These are phyloP conservation scores for Diarsia brunnea DNA, from an alignment of 2,888 invertebrate species.

Conservation along the genomic window DNA sequence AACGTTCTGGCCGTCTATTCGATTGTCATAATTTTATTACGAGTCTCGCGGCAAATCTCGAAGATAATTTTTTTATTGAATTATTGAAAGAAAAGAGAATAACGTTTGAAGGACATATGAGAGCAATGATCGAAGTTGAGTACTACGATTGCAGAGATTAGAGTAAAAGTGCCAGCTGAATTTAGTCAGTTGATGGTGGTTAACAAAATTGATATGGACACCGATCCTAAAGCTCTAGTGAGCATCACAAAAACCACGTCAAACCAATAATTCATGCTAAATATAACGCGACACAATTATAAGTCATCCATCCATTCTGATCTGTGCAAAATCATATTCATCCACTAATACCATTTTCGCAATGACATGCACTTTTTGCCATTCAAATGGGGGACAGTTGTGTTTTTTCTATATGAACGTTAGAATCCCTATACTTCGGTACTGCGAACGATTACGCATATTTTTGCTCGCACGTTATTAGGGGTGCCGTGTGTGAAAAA, in stretches of 20 bases:
- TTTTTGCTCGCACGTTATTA: conserved; percentile 89
- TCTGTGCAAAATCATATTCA: conserved; percentile 89
- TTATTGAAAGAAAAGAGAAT: conserved; percentile 45
- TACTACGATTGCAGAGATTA: background rate
- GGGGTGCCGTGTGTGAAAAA: conserved; percentile 90
- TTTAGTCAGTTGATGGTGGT: conserved; percentile 31
- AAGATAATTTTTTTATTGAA: conserved; percentile 72
- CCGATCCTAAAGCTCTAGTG: conserved; percentile 46
- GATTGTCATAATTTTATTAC: conserved; percentile 86
- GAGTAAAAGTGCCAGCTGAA: conserved; percentile 10
- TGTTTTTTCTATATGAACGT: conserved; percentile 83
- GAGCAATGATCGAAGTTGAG: background rate
- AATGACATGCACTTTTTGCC: conserved; percentile 90
- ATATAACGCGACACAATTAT: conserved; percentile 89
- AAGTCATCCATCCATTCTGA: conserved; percentile 89
- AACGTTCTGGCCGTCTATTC: conserved; percentile 84
- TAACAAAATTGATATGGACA: conserved; percentile 42
- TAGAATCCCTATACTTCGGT: conserved; percentile 74
- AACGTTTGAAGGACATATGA: background rate
- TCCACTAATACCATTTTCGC: conserved; percentile 88
- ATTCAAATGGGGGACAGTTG: conserved; percentile 90
- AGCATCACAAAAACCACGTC: conserved; percentile 82
- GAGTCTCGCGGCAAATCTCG: conserved; percentile 71
- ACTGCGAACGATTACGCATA: conserved; percentile 87
- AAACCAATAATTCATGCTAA: conserved; percentile 90